phyloP scores from a whole-genome alignment of 2,797 vertebrate species.

The Craterocephalus amniculus region DNA sequence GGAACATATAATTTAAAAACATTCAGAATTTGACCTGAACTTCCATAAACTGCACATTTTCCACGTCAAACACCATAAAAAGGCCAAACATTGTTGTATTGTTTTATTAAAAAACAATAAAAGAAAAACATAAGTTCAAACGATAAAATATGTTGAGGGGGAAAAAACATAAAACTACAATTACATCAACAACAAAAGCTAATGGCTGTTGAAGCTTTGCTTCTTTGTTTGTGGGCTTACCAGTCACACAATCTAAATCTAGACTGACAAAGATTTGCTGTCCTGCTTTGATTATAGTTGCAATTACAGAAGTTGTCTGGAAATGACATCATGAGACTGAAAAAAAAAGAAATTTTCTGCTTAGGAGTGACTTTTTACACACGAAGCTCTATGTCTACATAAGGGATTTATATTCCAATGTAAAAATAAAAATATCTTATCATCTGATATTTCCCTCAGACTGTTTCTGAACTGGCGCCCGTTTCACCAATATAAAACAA shows the following conservation, averaged over 20 bases:
- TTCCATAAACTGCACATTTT: background rate
- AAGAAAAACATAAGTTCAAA: constrained; percentile 66
- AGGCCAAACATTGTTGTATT: constrained; percentile 28
- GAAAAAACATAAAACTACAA: constrained; percentile 51
- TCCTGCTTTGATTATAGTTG: constrained; percentile 15
- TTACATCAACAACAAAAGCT: constrained; percentile 31
- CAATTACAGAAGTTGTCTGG: too few species aligned
- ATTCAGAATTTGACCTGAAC: background rate
- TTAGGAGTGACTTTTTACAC: constrained; percentile 29
- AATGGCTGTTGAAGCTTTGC: constrained; percentile 8
- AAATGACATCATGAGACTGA: constrained; percentile 31
- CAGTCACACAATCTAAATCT: constrained; percentile 23
- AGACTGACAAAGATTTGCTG: constrained; percentile 21
- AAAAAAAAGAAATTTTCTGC: constrained; percentile 1
- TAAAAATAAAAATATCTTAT: constrained; percentile 40
- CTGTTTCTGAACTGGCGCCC: constrained; percentile 21
- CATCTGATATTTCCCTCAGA: constrained; percentile 15
- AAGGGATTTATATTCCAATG: constrained; percentile 19
- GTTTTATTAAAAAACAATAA: constrained; percentile 81
- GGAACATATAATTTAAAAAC: background rate
- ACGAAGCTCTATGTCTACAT: constrained; percentile 28
- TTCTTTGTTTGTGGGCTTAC: constrained; percentile 18
- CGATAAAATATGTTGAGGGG: constrained; percentile 48
- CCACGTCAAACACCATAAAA: constrained; percentile 1
- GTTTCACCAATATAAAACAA: constrained; percentile 48